Evolutionary conservation across 2,888 invertebrate species (phyloP).

Genomic region (Andrena chrysosceles): DNA sequence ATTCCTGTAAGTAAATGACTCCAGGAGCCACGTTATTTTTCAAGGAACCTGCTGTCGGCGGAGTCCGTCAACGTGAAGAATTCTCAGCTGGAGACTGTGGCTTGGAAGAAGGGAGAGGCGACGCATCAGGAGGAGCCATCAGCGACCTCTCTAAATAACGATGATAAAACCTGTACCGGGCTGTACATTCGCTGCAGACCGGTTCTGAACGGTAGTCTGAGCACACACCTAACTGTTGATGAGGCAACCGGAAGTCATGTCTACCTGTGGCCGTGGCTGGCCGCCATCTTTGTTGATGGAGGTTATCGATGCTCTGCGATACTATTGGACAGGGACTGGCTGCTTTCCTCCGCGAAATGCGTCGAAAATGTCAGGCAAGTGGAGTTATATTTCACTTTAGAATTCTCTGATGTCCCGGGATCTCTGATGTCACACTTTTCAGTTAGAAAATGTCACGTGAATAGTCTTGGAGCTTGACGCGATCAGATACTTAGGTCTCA

Average conservation of each 20-base stretch:
- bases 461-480: no score
- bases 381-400: background rate
- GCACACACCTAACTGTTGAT: conserved; percentile 60
- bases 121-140: conserved; percentile 55
- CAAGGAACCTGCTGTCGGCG: conserved; percentile 38
- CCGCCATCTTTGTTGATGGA: conserved; percentile 90
- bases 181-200: conserved; percentile 76
- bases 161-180: conserved; percentile 70
- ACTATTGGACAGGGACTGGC: conserved; percentile 89
- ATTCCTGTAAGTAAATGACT: background rate
- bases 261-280: conserved; percentile 90
- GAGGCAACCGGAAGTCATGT: conserved; percentile 68
- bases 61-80: conserved; percentile 46
- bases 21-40: background rate
- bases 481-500: no score
- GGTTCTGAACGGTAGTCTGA: conserved; percentile 61
- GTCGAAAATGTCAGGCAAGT: conserved; percentile 84
- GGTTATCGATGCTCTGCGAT: conserved; percentile 89
- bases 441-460: no score
- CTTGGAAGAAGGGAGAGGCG: conserved; percentile 26
- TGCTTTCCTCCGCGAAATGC: conserved; percentile 87
- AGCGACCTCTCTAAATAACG: conserved; percentile 24
- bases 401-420: background rate
- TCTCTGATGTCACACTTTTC: no score
- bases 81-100: conserved; percentile 35